Base-by-base conservation (phyloP, 2,888 invertebrate genomes). In the Amitus sp. region DNA sequence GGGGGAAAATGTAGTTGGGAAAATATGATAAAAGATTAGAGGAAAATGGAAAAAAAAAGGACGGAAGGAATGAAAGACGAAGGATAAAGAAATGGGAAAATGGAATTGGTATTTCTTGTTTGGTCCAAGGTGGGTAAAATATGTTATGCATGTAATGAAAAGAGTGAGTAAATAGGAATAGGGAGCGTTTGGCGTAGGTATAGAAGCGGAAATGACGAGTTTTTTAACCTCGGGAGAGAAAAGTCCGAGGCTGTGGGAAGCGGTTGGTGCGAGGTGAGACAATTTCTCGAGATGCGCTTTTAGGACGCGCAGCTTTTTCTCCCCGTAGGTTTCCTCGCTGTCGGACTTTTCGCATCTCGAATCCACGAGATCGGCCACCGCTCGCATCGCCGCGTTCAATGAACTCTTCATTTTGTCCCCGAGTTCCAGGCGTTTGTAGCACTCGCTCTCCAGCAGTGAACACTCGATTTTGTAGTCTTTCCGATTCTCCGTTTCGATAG, bases 391-490 rank as follows among this genome's bases (percentile, higher is more conserved):
- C 50, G 62, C 62, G 42, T 68, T 73, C 37, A 63, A 19, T 17
- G 46, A 47, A 37, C 17, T 46, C 42, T 61, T 68, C 15, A 67
- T 58, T 47, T 56, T 47, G 17, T 65, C 66, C 15, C 34, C 52
- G 34, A 56, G 55, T 42, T 51, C 65, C 43, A 72, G 37, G 40
- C 40, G 53, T 34, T 73, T 74, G 7, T 58, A 56, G 33, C 75
- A 73, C 43, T 74, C 73, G 6, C 48, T 61, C 53, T 72, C 63
- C 12, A 79, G 62, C 6, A 69, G 53, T 43, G 52, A 43, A 59
- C 74, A 75, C 40, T 73, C 71, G 7, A 65, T 68, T 53, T 65
- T 70, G n/a, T 61, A 64, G 37, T 68, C 46, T 18, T 52, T 28
- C 30, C 45, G 53, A n/a, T 28, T 62, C 67, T 5, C 40, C 39